Evolutionary conservation across 2,888 invertebrate genomes (phyloP).

Genomic region (Lottia scabra): DNA sequence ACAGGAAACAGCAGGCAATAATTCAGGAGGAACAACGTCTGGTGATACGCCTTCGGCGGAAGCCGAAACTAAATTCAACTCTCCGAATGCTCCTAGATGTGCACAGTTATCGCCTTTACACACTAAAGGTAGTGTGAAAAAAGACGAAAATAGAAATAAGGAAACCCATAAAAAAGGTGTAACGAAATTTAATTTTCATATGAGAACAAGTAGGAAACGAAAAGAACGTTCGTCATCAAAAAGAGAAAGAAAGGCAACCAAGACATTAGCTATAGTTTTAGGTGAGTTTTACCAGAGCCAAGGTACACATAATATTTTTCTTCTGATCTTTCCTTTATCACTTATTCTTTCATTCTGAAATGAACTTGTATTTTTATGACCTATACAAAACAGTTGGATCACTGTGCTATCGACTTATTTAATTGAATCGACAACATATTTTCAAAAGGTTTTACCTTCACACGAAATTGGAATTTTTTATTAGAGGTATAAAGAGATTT

Average conservation of each 20-base stretch:
- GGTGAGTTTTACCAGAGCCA: conserved; percentile 76
- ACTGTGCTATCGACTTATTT: no score
- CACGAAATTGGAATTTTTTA: no score
- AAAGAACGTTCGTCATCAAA: conserved; percentile 62
- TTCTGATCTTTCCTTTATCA: no score
- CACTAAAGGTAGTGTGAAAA: not conserved
- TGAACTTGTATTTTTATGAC: no score
- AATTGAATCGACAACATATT: no score
- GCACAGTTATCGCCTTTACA: conserved; percentile 5
- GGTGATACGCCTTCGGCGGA: conserved; percentile 80
- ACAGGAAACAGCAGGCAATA: conserved; percentile 24
- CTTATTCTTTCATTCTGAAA: no score
- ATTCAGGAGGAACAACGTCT: conserved; percentile 39
- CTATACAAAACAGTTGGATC: no score
- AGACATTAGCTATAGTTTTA: conserved; percentile 97
- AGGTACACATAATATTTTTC: no score
- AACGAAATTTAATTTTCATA: conserved; percentile 67
- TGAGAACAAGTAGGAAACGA: conserved; percentile 85
- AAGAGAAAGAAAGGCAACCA: conserved; percentile 93
- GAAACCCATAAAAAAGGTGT: conserved; percentile 54
- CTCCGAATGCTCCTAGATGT: conserved; percentile 22
- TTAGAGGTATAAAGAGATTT: no score
- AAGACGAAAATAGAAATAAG: conserved; percentile 17
- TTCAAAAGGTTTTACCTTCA: no score
- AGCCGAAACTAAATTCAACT: conserved; percentile 47